Conservation (phyloP, 2,113 vertebrate genomes). For the Calypte anna region DNA sequence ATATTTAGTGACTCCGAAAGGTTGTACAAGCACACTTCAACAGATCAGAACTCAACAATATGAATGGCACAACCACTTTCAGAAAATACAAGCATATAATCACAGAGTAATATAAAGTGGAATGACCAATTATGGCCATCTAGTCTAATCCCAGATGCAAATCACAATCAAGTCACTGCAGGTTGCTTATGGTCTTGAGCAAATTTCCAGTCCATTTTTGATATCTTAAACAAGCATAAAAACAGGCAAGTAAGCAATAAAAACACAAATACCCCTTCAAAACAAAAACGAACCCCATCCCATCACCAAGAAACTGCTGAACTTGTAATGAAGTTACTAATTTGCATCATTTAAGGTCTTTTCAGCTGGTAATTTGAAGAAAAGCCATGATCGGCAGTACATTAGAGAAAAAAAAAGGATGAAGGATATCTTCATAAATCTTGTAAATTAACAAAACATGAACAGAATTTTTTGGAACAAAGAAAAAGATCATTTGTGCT, state of each 20-base stretch:
- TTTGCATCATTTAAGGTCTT: not conserved
- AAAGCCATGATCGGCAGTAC: not conserved
- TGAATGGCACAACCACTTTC: not conserved
- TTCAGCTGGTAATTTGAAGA: not conserved
- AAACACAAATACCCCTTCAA: fast-evolving
- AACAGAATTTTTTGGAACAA: not conserved
- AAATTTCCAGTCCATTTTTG: not conserved
- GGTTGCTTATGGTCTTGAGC: not conserved
- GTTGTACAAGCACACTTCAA: not conserved
- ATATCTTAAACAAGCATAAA: not conserved
- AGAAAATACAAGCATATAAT: not conserved
- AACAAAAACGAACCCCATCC: not conserved
- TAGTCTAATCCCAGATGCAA: not conserved
- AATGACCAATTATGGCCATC: not conserved
- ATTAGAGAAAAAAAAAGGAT: not conserved
- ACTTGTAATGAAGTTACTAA: not conserved
- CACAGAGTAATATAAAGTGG: not conserved
- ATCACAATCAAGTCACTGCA: not conserved
- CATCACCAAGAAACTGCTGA: not conserved
- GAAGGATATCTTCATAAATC: not conserved
- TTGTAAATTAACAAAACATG: not conserved
- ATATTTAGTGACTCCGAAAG: not conserved
- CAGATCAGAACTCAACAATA: not conserved
- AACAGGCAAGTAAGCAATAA: not conserved
- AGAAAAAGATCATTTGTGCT: not conserved